Evolutionary conservation across 2,888 invertebrate species (phyloP), one percentile per base, ranked within the genome.

Genomic region (Trachelus tabidus): DNA sequence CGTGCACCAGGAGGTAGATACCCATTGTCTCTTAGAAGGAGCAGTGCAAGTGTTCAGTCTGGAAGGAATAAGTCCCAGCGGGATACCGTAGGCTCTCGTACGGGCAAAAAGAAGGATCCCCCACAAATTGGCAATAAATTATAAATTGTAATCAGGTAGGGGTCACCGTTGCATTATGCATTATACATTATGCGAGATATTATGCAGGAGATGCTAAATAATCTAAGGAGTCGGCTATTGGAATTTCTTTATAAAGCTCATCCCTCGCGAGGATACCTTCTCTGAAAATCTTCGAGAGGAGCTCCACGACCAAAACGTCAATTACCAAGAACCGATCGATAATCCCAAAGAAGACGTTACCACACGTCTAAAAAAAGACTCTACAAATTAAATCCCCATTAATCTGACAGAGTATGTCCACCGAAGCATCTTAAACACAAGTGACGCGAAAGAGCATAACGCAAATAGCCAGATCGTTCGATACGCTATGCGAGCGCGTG

Each of bases 121-220:
- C 82, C 82, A 85, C 83, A 84, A 85, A 84, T 84, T 84, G 84
- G 83, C 83, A 85, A 85, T 86, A 83, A 87, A 87, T 86, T 86
- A 83, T 85, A 84, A 86, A 86, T 87, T 85, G 82, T 86, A 86
- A 85, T 86, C 84, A 83, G 83, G 75, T 80, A 80, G 82, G 80
- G 84, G 82, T 84, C 83, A 81, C 81, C 82, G 83, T 86, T 87
- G 86, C 84, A 86, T 87, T 85, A 87, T 86, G 85, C 82, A 85
- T 86, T 81, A 80, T 77, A 56, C 56, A 56, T 56, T 56, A 56
- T 56, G 23, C 23, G 56, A 56, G 56, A 56, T 56, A 56, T 56
- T 56, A 56, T 56, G 56, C 56, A 23, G 56, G 56, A 56, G 56
- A 56, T 56, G 56, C 56, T 56, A 56, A 56, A 56, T 56, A 56